These are phyloP conservation scores for Rhadinocentrus ornatus DNA, from an alignment of 2,797 vertebrate genomes.

Conservation along the genomic window DNA sequence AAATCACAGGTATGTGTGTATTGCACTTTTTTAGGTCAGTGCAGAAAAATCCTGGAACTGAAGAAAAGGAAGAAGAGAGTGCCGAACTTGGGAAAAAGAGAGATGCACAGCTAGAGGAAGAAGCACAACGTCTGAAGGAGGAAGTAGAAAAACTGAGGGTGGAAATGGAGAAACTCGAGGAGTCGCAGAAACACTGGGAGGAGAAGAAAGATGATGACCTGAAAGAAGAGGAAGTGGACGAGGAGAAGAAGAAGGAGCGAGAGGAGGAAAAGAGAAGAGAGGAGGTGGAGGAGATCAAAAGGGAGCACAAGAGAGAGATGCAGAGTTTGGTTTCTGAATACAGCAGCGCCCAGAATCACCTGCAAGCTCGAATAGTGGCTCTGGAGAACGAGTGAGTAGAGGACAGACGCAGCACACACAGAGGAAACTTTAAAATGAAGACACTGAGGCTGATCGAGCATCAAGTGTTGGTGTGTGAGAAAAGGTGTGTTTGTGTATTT, in stretches of 20 bases:
- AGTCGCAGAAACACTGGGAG: conserved; percentile 86
- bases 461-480: conserved; percentile 31
- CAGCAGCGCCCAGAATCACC: conserved; percentile 85
- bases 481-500: conserved; percentile 54
- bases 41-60: conserved; percentile 71
- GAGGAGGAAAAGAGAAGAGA: conserved; percentile 77
- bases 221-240: conserved; percentile 79
- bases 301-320: conserved; percentile 86
- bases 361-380: conserved; percentile 89
- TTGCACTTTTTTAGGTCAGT: conserved; percentile 55
- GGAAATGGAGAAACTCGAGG: conserved; percentile 85
- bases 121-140: conserved; percentile 82
- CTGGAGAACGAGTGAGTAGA: conserved; percentile 88
- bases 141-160: conserved; percentile 86
- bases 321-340: conserved; percentile 89
- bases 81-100: conserved; percentile 73
- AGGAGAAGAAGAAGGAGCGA: conserved; percentile 70
- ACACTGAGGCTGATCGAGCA: neutral
- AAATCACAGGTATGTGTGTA: too few species aligned
- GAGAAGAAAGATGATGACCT: conserved; percentile 70
- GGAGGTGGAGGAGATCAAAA: conserved; percentile 83
- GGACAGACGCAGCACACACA: conserved; percentile 2
- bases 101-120: conserved; percentile 84
- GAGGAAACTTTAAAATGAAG: neutral
- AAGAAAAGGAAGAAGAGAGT: conserved; percentile 75